Conservation (phyloP, 2,888 invertebrate genomes). For the Hanleya hanleyi region DNA sequence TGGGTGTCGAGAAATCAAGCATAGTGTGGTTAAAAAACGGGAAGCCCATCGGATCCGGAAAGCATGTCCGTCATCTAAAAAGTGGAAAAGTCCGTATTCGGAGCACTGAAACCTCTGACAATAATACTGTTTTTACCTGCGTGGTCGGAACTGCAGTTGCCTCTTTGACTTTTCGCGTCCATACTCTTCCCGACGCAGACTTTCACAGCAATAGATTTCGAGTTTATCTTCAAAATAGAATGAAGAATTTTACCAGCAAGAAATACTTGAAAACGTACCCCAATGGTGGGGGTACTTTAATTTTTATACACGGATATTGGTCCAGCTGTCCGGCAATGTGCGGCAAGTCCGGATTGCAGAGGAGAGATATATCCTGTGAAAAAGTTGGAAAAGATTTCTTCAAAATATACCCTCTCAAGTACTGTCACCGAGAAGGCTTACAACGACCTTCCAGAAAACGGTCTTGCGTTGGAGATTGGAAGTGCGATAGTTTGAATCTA, state of each 20-base stretch:
- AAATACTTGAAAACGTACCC: not conserved
- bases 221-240: not conserved
- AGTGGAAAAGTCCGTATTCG: slow-evolving; percentile 6
- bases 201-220: not conserved
- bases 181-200: not conserved
- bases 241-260: not conserved
- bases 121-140: not conserved
- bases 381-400: slow-evolving; percentile 80
- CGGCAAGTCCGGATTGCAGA: slow-evolving; percentile 85
- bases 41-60: not conserved
- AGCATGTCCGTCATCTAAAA: not conserved
- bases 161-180: not conserved
- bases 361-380: slow-evolving; percentile 79
- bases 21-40: slow-evolving; percentile 30
- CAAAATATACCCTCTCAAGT: slow-evolving; percentile 71
- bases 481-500: not conserved
- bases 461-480: slow-evolving; percentile 3
- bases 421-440: not conserved
- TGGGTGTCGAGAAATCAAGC: slow-evolving; percentile 9
- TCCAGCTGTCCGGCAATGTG: slow-evolving; percentile 89
- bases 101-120: not conserved
- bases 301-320: slow-evolving; percentile 79
- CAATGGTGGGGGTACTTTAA: not conserved
- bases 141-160: not conserved
- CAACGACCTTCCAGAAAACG: not conserved